Conservation (phyloP, 1,140 invertebrate genomes). For the Caenorhabditis tropicalis region DNA sequence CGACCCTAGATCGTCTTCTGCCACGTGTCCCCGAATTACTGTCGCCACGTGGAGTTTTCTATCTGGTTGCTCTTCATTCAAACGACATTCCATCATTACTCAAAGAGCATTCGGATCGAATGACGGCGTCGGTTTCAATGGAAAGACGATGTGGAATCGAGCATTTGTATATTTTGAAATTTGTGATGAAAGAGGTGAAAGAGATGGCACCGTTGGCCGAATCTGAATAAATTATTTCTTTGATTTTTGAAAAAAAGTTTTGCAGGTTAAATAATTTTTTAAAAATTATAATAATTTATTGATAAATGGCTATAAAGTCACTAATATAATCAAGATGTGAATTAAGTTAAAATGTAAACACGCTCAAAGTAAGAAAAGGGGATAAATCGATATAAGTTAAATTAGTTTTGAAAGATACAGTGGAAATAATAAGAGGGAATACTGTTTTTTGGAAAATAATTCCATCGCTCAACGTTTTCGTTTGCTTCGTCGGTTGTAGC, state of each 20-base stretch:
- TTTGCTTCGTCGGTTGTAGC: no score
- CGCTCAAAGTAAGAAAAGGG: no score
- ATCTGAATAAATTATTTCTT: neutral
- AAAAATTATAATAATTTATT: no score
- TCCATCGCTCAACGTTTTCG: no score
- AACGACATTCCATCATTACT: constrained; percentile 60
- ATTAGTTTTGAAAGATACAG: no score
- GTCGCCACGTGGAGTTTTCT: constrained; percentile 63
- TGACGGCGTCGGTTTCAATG: constrained; percentile 54
- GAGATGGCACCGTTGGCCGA: neutral
- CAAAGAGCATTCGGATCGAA: constrained; percentile 16
- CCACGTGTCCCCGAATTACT: constrained; percentile 60
- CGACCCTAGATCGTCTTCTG: constrained; percentile 62
- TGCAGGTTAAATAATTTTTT: no score
- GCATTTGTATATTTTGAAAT: constrained; percentile 66
- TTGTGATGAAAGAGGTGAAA: neutral
- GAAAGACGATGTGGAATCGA: constrained; percentile 69
- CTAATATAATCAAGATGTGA: no score
- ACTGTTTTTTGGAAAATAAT: no score
- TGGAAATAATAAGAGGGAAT: no score
- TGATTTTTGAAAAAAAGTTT: neutral
- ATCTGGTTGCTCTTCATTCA: constrained; percentile 66
- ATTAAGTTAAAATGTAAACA: no score
- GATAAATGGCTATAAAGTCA: no score
- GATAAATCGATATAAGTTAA: no score